phyloP scores from a whole-genome alignment of 2,113 vertebrate genomes.

The Poecilia latipinna region DNA sequence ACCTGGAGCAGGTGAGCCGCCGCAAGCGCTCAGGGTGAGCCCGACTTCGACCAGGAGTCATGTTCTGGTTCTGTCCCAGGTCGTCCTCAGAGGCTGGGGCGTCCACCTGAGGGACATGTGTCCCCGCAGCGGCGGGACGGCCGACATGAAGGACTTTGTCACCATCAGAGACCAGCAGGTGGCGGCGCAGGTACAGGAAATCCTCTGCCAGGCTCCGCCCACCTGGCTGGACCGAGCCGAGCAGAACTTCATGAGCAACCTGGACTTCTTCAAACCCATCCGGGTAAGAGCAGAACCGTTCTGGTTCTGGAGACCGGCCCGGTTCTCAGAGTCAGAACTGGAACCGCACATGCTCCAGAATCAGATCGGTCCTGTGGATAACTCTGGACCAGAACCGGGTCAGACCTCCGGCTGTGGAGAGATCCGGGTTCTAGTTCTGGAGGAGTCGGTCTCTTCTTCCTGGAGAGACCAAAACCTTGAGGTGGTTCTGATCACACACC shows the following conservation, averaged over 20 bases:
- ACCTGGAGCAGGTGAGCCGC: slow-evolving; percentile 84
- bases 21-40: slow-evolving; percentile 1
- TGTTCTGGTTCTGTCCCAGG: slow-evolving; percentile 65
- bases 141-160: slow-evolving; percentile 75
- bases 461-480: no score
- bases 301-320: no score
- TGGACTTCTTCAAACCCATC: slow-evolving; percentile 87
- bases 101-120: slow-evolving; percentile 85
- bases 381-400: neutral
- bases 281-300: slow-evolving; percentile 70
- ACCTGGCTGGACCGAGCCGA: slow-evolving; percentile 79
- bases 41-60: neutral
- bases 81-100: slow-evolving; percentile 83
- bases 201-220: slow-evolving; percentile 78
- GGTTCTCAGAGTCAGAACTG: neutral
- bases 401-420: neutral
- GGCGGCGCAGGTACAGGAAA: slow-evolving; percentile 56
- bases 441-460: no score
- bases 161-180: slow-evolving; percentile 68
- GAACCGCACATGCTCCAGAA: neutral
- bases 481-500: no score
- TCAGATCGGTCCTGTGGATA: neutral
- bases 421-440: neutral
- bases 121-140: slow-evolving; percentile 47
- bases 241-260: slow-evolving; percentile 77